A percentile compares a stretch with the other conserved stretches of the same genome.
Evolutionary conservation across 1,140 invertebrate species (phyloP).

Genomic region (Anoplophora glabripennis): DNA sequence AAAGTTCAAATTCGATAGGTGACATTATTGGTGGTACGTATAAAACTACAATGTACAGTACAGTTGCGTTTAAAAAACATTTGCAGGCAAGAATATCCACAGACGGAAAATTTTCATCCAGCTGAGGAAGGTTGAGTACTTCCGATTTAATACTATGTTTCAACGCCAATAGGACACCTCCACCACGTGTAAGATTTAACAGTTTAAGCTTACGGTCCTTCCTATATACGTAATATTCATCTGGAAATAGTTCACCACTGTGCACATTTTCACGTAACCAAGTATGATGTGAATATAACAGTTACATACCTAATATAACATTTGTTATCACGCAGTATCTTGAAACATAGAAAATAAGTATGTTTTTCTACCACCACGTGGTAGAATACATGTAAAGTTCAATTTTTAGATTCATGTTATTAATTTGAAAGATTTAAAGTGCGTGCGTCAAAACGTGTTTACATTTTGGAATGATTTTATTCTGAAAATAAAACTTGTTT

Average conservation of each 20-base stretch:
- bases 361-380: no score
- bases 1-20: neutral
- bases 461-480: no score
- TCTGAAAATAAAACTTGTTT: no score
- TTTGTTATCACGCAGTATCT: no score
- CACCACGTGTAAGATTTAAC: conserved; percentile 1
- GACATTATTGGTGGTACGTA: neutral
- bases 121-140: conserved; percentile 2
- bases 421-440: no score
- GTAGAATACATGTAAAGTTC: no score
- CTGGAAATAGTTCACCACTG: neutral
- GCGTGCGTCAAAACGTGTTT: no score
- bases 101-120: neutral
- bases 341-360: no score
- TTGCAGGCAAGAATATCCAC: neutral
- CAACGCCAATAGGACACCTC: neutral
- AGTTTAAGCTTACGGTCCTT: conserved; percentile 3
- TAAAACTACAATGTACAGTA: neutral
- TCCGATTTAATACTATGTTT: neutral
- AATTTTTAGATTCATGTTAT: no score
- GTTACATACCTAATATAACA: no score
- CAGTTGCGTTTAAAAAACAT: neutral
- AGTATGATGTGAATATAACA: no score
- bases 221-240: neutral
- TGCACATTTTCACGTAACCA: no score